Base-by-base conservation (phyloP, 2,888 invertebrate genomes). In the Pseudococcus longispinus region DNA sequence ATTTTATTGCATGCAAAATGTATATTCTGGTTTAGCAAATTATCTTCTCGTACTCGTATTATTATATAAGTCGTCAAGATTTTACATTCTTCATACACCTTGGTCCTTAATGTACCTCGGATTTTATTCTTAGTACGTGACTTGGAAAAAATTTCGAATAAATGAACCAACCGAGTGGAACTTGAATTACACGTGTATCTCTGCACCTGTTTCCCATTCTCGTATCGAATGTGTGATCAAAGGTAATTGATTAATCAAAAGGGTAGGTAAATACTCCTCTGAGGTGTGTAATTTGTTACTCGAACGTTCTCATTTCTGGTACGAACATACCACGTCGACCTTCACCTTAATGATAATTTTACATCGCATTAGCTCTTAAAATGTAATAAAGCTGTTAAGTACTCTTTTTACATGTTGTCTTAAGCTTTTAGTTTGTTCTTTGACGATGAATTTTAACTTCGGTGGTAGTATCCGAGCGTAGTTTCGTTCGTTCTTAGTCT, bases 351-450 rank as follows among this genome's bases (percentile, higher is more conserved):
- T 70, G 70, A 32, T 70, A 70, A 70, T 70, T 70, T 70, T 70
- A 70, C 70, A 70, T 70, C 70, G 29, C 29, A 20, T 70, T 29
- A 70, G 70, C 70, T 70, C 70, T 70, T 70, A 70, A 70, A 70
- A 70, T 32, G 70, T 29, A 70, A 70, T 70, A 70, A 70, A 70
- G 18, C 23, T 60, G 29, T 15, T 29, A 70, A 70, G 70, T 29
- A 70, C 70, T 23, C 20, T 60, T 60, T 60, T 23, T 70, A 70
- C 70, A 70, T 23, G 60, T 23, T 60, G 60, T 60, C 70, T 70
- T 18, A 20, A 70, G 70, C 70, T 70, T 70, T 70, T 70, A 70
- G 70, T 70, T 70, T 15, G 15, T 70, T 29, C 29, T 70, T 70
- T 70, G 70, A 70, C 29, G 70, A 29, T 70, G 15, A 29, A 32